Base-by-base conservation (phyloP, 2,113 vertebrate species). In the Gobius niger region DNA sequence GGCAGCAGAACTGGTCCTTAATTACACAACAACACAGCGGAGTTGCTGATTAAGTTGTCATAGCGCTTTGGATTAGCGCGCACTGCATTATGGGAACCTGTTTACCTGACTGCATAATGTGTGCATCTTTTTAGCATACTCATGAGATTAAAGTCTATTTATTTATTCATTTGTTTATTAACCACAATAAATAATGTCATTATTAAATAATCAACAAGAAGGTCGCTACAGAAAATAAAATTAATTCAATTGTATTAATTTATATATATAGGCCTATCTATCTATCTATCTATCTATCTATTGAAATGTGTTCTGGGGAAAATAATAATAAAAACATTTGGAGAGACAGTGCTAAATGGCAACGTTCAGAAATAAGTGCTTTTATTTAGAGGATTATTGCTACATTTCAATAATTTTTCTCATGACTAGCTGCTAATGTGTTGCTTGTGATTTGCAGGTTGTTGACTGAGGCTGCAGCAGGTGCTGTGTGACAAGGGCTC, bases 401-500 rank as follows among this genome's bases (percentile, higher is more conserved):
- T 53, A 65, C 2, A 57, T 0, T 1, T 5, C 1, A 51, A 0
- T 51, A 2, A 46, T 14, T 12, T n/a, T 47, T 18, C 59, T 67
- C 0, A 40, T 60, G 9, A 47, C 59, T 47, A 16, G 7, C 0
- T 2, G 68, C 16, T 57, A 12, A 65, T 18, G 46, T 70, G 54
- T 19, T 75, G 5, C 24, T n/a, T 46, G 2, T 50, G 7, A 46
- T 16, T 19, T 60, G 19, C 61, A 63, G 44, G 44, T 53, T 66
- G 53, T 54, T 64, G 15, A 56, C 18, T 52, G 19, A 2, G 68
- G 40, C 49, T 44, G 56, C 47, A 50, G 60, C 71, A 78, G 80
- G 68, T 76, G 70, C 46, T 19, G 82, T 81, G 77, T 87, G 69
- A 89, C 79, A 60, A 47, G 24, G 19, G 91, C 77, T 82, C 88